A percentile compares a stretch with the other conserved stretches of the same genome.
Conservation (phyloP, 2,797 vertebrate species). For the Agapornis canus region DNA sequence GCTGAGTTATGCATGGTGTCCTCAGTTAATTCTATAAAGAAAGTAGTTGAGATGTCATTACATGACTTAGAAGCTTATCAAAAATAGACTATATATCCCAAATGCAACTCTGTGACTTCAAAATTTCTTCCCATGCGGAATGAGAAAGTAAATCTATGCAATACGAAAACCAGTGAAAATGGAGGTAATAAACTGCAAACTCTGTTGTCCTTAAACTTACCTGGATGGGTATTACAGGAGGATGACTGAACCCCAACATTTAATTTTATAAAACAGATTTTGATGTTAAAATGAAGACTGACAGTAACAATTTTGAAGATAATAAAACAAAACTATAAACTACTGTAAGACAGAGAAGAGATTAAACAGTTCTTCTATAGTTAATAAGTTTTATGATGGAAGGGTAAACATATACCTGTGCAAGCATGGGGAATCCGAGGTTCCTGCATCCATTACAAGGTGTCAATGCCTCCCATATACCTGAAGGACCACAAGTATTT, state of each 20-base stretch:
- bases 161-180: background rate
- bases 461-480: conserved; percentile 93
- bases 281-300: background rate
- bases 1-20: background rate
- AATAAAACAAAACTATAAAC: background rate
- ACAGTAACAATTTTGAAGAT: background rate
- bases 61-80: background rate
- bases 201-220: background rate
- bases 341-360: background rate
- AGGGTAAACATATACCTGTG: conserved; percentile 81
- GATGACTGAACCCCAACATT: background rate
- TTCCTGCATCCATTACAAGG: conserved; percentile 95
- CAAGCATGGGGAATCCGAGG: conserved; percentile 88
- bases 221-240: background rate
- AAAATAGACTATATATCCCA: conserved; percentile 13
- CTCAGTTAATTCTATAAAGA: background rate
- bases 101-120: background rate
- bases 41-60: background rate
- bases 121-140: background rate
- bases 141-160: background rate
- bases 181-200: background rate
- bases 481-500: conserved; percentile 88
- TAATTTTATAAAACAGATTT: background rate
- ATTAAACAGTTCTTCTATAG: background rate
- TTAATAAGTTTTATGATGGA: background rate